A percentile compares a stretch with the other conserved stretches of the same genome.
phyloP scores from a whole-genome alignment of 2,888 invertebrate species.

The Pammene aurita region DNA sequence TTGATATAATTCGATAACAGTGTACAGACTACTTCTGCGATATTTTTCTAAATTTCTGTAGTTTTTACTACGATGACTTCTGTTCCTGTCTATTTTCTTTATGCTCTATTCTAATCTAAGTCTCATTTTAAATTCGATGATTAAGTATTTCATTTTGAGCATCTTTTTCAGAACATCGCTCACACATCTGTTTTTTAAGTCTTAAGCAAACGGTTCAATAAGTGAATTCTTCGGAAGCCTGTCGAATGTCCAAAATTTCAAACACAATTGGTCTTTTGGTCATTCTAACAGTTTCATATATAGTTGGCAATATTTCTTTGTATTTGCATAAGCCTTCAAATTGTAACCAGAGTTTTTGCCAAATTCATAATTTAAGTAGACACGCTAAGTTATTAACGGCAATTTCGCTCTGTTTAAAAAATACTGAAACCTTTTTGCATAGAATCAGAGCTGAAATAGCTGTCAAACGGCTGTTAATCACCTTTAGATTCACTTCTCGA shows the following conservation, averaged over 20 bases:
- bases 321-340: slow-evolving; percentile 4
- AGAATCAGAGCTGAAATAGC: slow-evolving; percentile 50
- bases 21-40: slow-evolving; percentile 57
- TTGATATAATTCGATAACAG: slow-evolving; percentile 52
- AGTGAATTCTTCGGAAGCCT: slow-evolving; percentile 24
- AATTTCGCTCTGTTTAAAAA: slow-evolving; percentile 32
- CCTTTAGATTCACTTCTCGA: slow-evolving; percentile 77
- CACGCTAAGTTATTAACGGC: slow-evolving; percentile 40
- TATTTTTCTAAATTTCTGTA: slow-evolving; percentile 46
- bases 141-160: slow-evolving; percentile 42
- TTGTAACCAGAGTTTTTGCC: slow-evolving; percentile 28
- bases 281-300: slow-evolving; percentile 29
- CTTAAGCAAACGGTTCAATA: slow-evolving; percentile 15
- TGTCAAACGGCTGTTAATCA: slow-evolving; percentile 64
- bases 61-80: slow-evolving; percentile 51
- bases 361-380: slow-evolving; percentile 40
- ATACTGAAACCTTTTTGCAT: neutral
- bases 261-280: slow-evolving; percentile 10
- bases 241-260: slow-evolving; percentile 26
- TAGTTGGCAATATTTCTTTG: slow-evolving; percentile 33
- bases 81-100: slow-evolving; percentile 51
- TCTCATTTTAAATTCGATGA: slow-evolving; percentile 73
- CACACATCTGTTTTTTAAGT: slow-evolving; percentile 33
- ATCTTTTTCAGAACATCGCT: slow-evolving; percentile 36
- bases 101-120: slow-evolving; percentile 70